phyloP scores from a whole-genome alignment of 2,888 invertebrate genomes.

The Tetranychus piercei region DNA sequence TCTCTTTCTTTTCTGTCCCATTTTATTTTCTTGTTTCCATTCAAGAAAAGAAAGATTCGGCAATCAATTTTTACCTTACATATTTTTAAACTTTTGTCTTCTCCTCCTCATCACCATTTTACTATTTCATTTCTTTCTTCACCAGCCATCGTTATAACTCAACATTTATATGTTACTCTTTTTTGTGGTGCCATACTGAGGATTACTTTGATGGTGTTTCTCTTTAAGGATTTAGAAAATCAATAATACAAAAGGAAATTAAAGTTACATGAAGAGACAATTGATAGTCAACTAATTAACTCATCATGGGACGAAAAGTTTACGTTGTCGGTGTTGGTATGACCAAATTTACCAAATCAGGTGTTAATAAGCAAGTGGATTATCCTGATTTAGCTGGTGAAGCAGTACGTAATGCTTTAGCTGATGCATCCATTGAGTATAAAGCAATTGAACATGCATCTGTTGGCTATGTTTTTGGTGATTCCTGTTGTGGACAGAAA shows the following conservation, averaged over 20 bases:
- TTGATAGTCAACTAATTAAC: not conserved
- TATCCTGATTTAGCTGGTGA: conserved; percentile 90
- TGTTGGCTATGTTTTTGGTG: conserved; percentile 83
- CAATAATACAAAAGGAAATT: no score
- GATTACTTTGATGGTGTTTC: not conserved
- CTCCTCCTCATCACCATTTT: not conserved
- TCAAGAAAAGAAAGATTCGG: not conserved
- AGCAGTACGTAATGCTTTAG: conserved; percentile 65
- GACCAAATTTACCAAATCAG: conserved; percentile 96
- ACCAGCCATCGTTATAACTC: not conserved
- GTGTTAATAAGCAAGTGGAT: conserved; percentile 54
- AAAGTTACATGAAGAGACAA: no score
- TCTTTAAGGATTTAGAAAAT: not conserved
- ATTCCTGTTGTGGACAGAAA: conserved; percentile 85
- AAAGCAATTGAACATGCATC: conserved; percentile 66
- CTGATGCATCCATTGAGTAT: conserved; percentile 59
- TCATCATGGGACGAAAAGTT: conserved; percentile 36
- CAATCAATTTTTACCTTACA: not conserved
- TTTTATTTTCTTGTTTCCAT: no score
- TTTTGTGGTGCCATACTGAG: not conserved
- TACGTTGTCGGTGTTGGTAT: conserved; percentile 90
- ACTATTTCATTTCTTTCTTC: not conserved
- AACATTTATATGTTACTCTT: not conserved
- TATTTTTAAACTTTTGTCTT: not conserved
- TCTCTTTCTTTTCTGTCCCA: not conserved